Evolutionary conservation across 1,140 invertebrate species (phyloP), one percentile per base, ranked within the genome.

Genomic region (Idris sp.): DNA sequence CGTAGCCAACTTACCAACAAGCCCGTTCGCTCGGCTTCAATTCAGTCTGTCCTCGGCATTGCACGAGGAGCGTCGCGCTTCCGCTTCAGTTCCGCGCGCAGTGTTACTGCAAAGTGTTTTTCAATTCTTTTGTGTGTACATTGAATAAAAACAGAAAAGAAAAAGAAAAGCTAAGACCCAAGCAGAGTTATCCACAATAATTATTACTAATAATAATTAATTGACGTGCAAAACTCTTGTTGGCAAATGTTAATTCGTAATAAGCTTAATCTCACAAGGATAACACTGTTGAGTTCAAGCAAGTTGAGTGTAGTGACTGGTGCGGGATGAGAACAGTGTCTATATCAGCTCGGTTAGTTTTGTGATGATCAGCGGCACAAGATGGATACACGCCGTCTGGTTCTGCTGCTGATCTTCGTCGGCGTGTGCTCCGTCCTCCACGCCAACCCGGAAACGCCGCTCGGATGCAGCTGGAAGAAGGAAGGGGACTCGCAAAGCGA

Each of bases 391-490:
- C 53, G 53, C 22, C 61, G 67, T 36, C 43, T 84, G 49, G 38
- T 77, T 53, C 13, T 78, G 72, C 13, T 78, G 72, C 56, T 78
- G 69, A 28, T 77, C 54, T 35, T 36, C 31, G 35, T 69, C 33
- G 28, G 41, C 40, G 62, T 38, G 30, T 77, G 79, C 5, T 78
- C 81, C 13, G 84, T 85, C 73, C 83, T 83, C n/a, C n/a, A n/a
- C 58, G 85, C 80, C 49, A 84, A 81, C 22, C 78, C 83, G 59
- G 85, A 86, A 71, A 89, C 91, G 26, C 91, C 92, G 35, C 88
- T 88, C 82, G 91, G 92, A 82, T 92, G 92, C 86, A 87, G 90
- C 80, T 93, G 92, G 92, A 89, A 62, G 6, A 83, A 78, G 11
- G 78, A 90, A 77, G 88, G 89, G 78, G 86, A 89, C 82, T 86